phyloP scores from a whole-genome alignment of 2,797 vertebrate genomes.

The Melanotaenia nigrans region DNA sequence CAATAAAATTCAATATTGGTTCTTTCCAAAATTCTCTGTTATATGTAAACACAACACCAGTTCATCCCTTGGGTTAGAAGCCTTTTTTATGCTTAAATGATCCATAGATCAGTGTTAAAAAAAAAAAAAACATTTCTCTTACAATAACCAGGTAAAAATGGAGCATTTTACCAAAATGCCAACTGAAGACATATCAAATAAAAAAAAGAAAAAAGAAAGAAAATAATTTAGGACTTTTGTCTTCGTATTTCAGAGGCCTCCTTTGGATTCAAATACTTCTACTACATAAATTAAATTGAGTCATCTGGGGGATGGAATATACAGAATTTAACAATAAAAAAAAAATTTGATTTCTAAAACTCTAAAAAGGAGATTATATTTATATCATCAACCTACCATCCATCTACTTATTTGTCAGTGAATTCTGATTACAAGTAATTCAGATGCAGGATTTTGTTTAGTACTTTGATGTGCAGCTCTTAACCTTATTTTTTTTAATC shows the following conservation, averaged over 20 bases:
- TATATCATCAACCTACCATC: background rate
- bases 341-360: background rate
- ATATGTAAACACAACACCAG: background rate
- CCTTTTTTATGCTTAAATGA: background rate
- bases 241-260: slow-evolving; percentile 37
- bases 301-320: background rate
- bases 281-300: background rate
- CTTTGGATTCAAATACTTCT: slow-evolving; percentile 7
- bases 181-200: background rate
- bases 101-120: background rate
- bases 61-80: background rate
- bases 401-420: background rate
- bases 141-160: background rate
- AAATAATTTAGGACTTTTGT: background rate
- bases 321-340: background rate
- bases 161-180: background rate
- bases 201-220: background rate
- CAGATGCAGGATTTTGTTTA: background rate
- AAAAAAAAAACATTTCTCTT: background rate
- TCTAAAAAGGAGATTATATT: background rate
- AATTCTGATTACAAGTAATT: background rate
- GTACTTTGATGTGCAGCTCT: background rate
- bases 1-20: too few relatives aligned
- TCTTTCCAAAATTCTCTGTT: too few relatives aligned
- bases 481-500: background rate